Conservation (phyloP, 2,797 vertebrate genomes). For the Oreochromis grahami region DNA sequence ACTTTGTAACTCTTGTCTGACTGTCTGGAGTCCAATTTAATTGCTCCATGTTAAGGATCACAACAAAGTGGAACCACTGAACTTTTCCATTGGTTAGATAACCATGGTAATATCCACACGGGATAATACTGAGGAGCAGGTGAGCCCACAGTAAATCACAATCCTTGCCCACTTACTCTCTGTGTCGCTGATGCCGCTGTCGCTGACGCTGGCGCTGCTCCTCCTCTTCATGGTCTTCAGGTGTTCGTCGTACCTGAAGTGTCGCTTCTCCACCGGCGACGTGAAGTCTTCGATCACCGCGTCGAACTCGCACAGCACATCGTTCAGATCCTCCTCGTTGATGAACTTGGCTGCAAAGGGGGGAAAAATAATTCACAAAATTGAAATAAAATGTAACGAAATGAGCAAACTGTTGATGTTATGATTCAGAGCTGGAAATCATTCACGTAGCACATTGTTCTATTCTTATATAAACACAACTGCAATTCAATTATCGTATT, state of each 20-base stretch:
- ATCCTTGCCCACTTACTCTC: conserved; percentile 80
- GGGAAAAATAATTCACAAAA: not conserved
- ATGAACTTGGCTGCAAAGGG: conserved; percentile 44
- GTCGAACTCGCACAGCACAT: conserved; percentile 90
- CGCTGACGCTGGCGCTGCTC: conserved; percentile 90
- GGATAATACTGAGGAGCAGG: not conserved
- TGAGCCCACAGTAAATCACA: not conserved
- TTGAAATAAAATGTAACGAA: not conserved
- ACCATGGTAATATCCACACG: not conserved
- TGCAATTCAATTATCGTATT: not conserved
- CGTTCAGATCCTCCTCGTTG: conserved; percentile 77
- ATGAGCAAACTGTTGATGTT: not conserved
- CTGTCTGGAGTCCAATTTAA: not conserved
- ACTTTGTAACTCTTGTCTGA: not conserved
- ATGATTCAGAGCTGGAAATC: not conserved
- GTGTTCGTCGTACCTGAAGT: conserved; percentile 90
- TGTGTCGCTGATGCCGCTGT: conserved; percentile 91
- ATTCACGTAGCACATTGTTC: not conserved
- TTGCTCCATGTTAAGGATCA: not conserved
- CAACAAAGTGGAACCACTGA: not conserved
- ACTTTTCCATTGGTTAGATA: not conserved
- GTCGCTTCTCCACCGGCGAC: conserved; percentile 86
- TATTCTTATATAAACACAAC: not conserved
- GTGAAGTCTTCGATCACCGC: conserved; percentile 92
- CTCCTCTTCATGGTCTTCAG: conserved; percentile 89